These are phyloP conservation scores for Acromyrmex echinatior DNA, from an alignment of 1,140 invertebrate genomes.

Conservation along the genomic window DNA sequence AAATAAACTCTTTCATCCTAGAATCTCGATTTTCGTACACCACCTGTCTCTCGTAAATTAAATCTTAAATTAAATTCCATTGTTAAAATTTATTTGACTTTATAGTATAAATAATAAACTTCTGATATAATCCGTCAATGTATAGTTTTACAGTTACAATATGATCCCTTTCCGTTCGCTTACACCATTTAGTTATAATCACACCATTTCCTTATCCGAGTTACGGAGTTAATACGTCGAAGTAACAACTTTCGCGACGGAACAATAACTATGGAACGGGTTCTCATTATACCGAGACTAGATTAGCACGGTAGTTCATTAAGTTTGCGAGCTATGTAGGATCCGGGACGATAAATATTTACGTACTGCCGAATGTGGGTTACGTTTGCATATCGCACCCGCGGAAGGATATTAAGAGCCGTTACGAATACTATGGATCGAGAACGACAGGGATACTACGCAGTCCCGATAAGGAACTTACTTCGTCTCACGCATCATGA, in stretches of 20 bases:
- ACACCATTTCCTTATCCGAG: not conserved
- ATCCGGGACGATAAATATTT: slow-evolving; percentile 73
- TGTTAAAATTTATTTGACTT: not conserved
- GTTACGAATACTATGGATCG: slow-evolving; percentile 70
- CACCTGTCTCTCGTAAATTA: not conserved
- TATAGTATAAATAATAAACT: not conserved
- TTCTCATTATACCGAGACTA: slow-evolving; percentile 46
- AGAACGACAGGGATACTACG: slow-evolving; percentile 50
- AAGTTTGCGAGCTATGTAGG: slow-evolving; percentile 53
- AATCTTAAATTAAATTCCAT: not conserved
- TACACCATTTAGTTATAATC: slow-evolving; percentile 11
- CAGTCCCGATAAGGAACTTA: slow-evolving; percentile 56
- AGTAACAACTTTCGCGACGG: slow-evolving; percentile 30
- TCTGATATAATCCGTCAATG: not conserved
- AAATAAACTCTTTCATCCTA: not conserved
- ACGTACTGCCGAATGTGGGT: slow-evolving; percentile 70
- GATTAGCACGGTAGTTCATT: slow-evolving; percentile 56
- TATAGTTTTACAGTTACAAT: not conserved
- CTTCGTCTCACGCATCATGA: slow-evolving; percentile 43
- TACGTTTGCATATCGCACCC: slow-evolving; percentile 71
- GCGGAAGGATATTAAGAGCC: slow-evolving; percentile 54
- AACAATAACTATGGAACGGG: slow-evolving; percentile 51
- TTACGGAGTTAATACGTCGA: slow-evolving; percentile 40
- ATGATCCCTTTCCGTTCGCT: not conserved
- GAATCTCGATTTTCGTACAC: not conserved